These are phyloP conservation scores for Accipiter cooperii DNA, from an alignment of 2,113 vertebrate species.

Conservation along the genomic window DNA sequence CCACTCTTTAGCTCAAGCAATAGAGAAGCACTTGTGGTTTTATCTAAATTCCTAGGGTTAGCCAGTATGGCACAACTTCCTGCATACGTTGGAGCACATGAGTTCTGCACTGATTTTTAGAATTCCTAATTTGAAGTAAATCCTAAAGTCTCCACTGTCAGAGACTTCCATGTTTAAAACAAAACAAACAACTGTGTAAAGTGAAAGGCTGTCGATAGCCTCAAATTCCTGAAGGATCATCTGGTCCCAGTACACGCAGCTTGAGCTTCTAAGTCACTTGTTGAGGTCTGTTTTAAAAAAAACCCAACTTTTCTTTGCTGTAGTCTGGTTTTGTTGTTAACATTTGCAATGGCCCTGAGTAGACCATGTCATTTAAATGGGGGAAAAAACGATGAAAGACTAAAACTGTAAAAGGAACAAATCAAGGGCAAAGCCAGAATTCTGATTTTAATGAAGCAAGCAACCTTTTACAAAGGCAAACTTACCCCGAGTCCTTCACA, in stretches of 20 bases:
- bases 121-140: background rate
- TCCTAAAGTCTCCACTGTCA: background rate
- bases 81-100: background rate
- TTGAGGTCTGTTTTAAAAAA: background rate
- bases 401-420: background rate
- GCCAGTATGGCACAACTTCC: background rate
- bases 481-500: background rate
- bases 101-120: background rate
- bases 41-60: background rate
- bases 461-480: conserved; percentile 52
- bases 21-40: background rate
- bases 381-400: background rate
- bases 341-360: background rate
- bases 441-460: conserved; percentile 40
- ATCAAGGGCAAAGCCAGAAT: background rate
- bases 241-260: fast-evolving
- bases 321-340: background rate
- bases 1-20: background rate
- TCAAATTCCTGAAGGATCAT: background rate
- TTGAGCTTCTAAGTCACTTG: background rate
- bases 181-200: background rate
- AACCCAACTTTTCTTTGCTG: background rate
- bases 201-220: background rate
- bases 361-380: background rate
- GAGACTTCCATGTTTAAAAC: background rate